A percentile compares a stretch with the other conserved stretches of the same genome.
phyloP scores from a whole-genome alignment of 2,113 vertebrate genomes.

The Labeo catla region DNA sequence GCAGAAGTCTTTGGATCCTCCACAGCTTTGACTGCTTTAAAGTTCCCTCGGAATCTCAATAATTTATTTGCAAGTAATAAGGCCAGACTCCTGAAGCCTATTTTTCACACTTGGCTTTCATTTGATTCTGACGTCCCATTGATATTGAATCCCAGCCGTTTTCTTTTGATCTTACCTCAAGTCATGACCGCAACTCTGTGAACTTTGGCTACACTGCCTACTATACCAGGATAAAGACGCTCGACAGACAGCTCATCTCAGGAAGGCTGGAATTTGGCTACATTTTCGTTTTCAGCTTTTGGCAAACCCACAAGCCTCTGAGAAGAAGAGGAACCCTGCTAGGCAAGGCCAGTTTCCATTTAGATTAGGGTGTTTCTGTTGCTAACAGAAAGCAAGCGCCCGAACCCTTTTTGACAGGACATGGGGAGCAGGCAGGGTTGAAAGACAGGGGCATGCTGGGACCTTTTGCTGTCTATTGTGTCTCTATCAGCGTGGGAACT shows the following conservation, averaged over 20 bases:
- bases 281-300: conserved; percentile 26
- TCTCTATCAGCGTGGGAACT: conserved; percentile 47
- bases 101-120: conserved; percentile 27
- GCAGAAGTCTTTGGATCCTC: conserved; percentile 26
- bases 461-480: conserved; percentile 43
- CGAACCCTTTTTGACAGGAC: conserved; percentile 52
- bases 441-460: conserved; percentile 51
- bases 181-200: conserved; percentile 7
- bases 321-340: conserved; percentile 30
- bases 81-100: background rate
- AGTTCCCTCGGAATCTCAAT: conserved; percentile 6
- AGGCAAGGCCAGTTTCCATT: conserved; percentile 47
- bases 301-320: conserved; percentile 21
- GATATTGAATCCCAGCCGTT: conserved; percentile 12
- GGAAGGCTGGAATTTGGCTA: conserved; percentile 12
- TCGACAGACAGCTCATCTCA: conserved; percentile 20
- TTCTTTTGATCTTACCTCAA: conserved; percentile 35
- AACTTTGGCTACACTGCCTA: conserved; percentile 30
- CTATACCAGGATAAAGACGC: conserved; percentile 8
- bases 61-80: conserved; percentile 24
- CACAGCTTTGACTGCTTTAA: conserved; percentile 8
- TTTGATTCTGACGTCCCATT: conserved; percentile 8
- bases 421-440: conserved; percentile 43
- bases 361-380: conserved; percentile 30
- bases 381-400: conserved; percentile 26